Evolutionary conservation across 2,113 vertebrate genomes (phyloP).

Genomic region (Spea multiplicata): DNA sequence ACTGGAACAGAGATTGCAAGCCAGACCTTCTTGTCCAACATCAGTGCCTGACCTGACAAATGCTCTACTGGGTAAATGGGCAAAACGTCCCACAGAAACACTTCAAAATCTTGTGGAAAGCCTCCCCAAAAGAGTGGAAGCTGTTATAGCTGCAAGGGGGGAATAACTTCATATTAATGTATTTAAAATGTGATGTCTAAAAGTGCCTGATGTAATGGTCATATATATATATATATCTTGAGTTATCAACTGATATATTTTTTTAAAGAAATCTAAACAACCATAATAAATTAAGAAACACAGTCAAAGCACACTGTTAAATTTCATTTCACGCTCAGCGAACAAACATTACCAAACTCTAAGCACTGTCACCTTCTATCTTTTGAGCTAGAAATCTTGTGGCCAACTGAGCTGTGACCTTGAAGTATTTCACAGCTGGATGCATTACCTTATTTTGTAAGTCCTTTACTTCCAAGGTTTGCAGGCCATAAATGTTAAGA

Average conservation of each 20-base stretch:
- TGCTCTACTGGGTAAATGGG: too few species aligned
- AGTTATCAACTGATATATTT: conserved; percentile 56
- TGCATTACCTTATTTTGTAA: conserved; percentile 58
- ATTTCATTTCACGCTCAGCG: conserved; percentile 75
- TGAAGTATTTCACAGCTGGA: conserved; percentile 68
- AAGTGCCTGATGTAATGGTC: too few species aligned
- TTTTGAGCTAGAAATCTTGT: conserved; percentile 68
- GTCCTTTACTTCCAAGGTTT: conserved; percentile 51
- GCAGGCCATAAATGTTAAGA: conserved; percentile 51
- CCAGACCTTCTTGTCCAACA: too few species aligned
- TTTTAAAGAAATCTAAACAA: conserved; percentile 67
- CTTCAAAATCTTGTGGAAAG: too few species aligned
- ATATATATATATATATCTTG: not conserved
- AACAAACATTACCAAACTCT: conserved; percentile 69
- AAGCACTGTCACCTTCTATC: conserved; percentile 64
- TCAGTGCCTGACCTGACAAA: too few species aligned
- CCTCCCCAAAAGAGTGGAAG: too few species aligned
- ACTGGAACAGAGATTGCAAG: too few species aligned
- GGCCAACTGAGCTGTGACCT: conserved; percentile 61
- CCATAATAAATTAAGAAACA: conserved; percentile 69
- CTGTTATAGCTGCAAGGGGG: too few species aligned
- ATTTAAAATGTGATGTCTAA: too few species aligned
- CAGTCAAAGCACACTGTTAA: conserved; percentile 64
- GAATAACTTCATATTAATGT: too few species aligned
- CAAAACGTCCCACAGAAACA: too few species aligned